Base-by-base conservation (phyloP, 35 echinoderm and acorn worm genomes). In the Heliocidaris erythrogramma region DNA sequence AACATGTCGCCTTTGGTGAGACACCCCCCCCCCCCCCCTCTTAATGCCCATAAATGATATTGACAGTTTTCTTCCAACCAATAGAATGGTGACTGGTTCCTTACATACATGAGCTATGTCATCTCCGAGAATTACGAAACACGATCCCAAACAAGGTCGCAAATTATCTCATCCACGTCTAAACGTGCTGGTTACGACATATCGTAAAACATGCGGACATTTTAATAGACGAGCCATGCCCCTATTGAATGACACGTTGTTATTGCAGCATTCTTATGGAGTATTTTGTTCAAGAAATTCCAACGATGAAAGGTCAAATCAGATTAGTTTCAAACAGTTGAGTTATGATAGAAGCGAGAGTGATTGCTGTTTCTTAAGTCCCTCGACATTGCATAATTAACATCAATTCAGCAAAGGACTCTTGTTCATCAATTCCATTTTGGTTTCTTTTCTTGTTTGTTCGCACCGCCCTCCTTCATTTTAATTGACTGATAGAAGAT, bases 261-360 rank as follows among this genome's bases (percentile, higher is more conserved):
- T 27, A 78, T 78, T 78, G 65, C 65, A 5, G 65, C 65, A 18
- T n/a, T 78, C 65, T 24, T n/a, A 18, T 78, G 21, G 65, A 27
- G 65, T 78, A 29, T 27, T 21, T n/a, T 78, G n/a, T 78, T 78
- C 27, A 78, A 78, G 65, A 27, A 78, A 78, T 78, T 5, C 65
- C 21, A 78, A 78, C n/a, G 65, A 78, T 78, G 65, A n/a, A 24
- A 78, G 65, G 65, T 78, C 65, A 78, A 78, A 78, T 78, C 65
- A 78, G 65, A 78, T 78, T 78, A 78, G 65, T 78, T 69, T 78
- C 65, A 27, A 0, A 78, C 65, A 78, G 65, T 78, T 78, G 8
- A 78, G 65, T 78, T 78, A n/a, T 78, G 27, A 5, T 78, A 78
- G 65, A 78, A 78, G 65, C 7, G 65, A 78, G 4, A n/a, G 27